Conservation (phyloP, 1,140 invertebrate genomes). For the Drosophila bifasciata region DNA sequence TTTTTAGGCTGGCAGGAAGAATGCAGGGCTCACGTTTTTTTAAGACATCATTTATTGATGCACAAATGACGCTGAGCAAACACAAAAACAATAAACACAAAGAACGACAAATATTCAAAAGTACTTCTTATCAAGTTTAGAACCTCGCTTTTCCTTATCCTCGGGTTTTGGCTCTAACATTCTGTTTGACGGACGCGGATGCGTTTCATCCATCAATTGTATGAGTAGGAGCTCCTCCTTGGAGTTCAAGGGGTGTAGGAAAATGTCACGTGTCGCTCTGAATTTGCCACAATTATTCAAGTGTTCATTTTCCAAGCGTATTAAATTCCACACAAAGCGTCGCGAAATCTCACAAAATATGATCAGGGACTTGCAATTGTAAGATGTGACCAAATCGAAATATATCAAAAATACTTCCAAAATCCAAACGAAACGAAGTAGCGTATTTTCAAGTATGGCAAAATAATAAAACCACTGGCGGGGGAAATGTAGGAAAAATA, state of each 20-base stretch:
- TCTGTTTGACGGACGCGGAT: background rate
- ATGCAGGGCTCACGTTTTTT: background rate
- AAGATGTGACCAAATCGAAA: conserved; percentile 17
- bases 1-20: background rate
- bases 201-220: conserved; percentile 31
- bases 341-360: conserved; percentile 46
- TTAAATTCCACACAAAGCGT: conserved; percentile 70
- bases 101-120: conserved; percentile 8
- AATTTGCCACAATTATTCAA: conserved; percentile 64
- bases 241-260: conserved; percentile 27
- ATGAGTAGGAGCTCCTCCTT: conserved; percentile 28
- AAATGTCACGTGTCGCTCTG: conserved; percentile 59
- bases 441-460: conserved; percentile 97
- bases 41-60: conserved; percentile 68
- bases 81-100: no score
- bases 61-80: conserved; percentile 56
- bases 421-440: conserved; percentile 96
- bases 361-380: conserved; percentile 32
- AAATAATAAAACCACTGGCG: conserved; percentile 95
- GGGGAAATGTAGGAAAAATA: background rate
- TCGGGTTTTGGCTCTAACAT: background rate
- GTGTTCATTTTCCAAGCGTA: conserved; percentile 68
- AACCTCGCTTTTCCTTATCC: background rate
- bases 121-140: conserved; percentile 27
- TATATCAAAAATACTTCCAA: conserved; percentile 92